Base-by-base conservation (phyloP, 37 sponge, comb jelly and placozoan genomes). In the Dysidea cf. avara region DNA sequence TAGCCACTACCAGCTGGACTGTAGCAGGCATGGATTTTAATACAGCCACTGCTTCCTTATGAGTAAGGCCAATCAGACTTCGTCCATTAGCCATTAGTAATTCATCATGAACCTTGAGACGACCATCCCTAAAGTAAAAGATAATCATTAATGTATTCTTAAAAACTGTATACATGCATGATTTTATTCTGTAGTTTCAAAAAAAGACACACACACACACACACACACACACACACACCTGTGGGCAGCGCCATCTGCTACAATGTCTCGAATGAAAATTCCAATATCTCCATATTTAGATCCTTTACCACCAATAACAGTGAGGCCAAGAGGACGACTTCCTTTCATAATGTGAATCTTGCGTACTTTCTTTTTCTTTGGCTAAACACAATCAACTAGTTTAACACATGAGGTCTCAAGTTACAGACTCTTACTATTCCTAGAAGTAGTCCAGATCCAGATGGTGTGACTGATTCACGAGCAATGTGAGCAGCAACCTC, bases 311-410 rank as follows among this genome's bases (percentile, higher is more conserved):
- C 84, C 92, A 34, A 80, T 38, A 26, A 92, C 62, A 39, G 43
- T 62, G n/a, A 92, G 32, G 18, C 92, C 92, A 0, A 83, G 76
- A n/a, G 80, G 80, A 24, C 54, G 28, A 7, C 43, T 33, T 0
- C 79, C 79, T 56, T 86, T 83, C 68, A 77, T 79, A 2, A 92
- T 46, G 34, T 79, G 83, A 46, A 92, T 66, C 81, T 92, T 92
- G 29, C 65, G 39, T 14, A 75, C 84, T 46, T 86, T 81, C 14
- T 72, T 38, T 52, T 83, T 92, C 84, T 86, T 29, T 13, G 30
- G 30, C 9, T 3, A 35, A 49, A 72, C 35, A 66, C 18, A 55
- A 18, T 4, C 17, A 36, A 38, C 2, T 16, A 21, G 2, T 13
- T 1, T 37, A 25, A 63, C 7, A 6, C 31, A 63, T 7, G 64